Percentiles rank a stretch among this genome's conserved stretches.
Conservation (phyloP, 2,113 vertebrate species). For the Onychostoma macrolepis region DNA sequence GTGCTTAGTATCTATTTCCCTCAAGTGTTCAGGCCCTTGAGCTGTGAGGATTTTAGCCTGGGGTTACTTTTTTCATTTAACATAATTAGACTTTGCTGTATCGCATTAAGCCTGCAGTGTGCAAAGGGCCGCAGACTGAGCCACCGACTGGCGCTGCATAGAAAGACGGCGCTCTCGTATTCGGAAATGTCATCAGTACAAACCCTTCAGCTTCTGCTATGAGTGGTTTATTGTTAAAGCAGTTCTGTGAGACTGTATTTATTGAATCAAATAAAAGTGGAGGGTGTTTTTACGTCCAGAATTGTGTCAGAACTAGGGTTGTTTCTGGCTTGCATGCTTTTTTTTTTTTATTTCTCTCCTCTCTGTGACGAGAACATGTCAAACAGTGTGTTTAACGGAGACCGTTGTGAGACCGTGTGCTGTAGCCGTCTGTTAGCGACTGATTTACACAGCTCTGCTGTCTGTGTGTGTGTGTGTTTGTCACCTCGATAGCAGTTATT, state of each 20-base stretch:
- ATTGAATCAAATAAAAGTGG: slow-evolving; percentile 31
- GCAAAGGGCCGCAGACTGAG: slow-evolving; percentile 13
- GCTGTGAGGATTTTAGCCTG: slow-evolving; percentile 46
- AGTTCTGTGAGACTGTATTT: slow-evolving; percentile 18
- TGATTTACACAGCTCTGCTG: slow-evolving; percentile 7
- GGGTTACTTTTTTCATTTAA: slow-evolving; percentile 59
- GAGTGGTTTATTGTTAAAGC: slow-evolving; percentile 34
- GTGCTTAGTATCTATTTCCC: slow-evolving; percentile 56
- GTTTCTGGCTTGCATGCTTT: not conserved
- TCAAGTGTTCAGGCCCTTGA: slow-evolving; percentile 42
- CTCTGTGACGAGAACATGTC: slow-evolving; percentile 15
- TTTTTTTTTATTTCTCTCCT: not conserved
- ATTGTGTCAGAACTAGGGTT: slow-evolving; percentile 3
- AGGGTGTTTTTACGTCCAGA: not conserved
- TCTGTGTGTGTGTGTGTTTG: slow-evolving; percentile 48
- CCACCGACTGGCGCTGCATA: not conserved
- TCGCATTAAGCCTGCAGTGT: slow-evolving; percentile 47
- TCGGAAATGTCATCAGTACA: slow-evolving; percentile 36
- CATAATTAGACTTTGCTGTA: slow-evolving; percentile 58
- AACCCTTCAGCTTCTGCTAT: slow-evolving; percentile 8
- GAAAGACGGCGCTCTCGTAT: slow-evolving; percentile 8
- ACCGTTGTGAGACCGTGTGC: not conserved
- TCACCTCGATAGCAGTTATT: slow-evolving; percentile 69
- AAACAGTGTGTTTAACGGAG: slow-evolving; percentile 1
- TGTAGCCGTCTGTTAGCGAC: not conserved